Evolutionary conservation across 2,113 vertebrate species (phyloP).

Genomic region (Leptodactylus fuscus): DNA sequence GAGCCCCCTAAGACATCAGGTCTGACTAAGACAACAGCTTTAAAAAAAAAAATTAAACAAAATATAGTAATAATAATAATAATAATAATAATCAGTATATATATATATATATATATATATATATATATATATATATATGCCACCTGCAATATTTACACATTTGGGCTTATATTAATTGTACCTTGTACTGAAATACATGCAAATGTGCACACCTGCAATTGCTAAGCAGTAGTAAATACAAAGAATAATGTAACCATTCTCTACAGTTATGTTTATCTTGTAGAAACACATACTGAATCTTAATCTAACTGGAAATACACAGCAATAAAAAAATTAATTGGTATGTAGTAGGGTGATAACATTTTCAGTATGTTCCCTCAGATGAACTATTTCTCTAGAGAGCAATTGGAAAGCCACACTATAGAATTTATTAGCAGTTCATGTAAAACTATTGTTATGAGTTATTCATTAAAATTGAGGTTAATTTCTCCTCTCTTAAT

Average conservation of each 20-base stretch:
- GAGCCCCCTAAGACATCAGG: too few relatives aligned
- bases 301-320: constrained; percentile 47
- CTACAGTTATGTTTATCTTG: constrained; percentile 46
- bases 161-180: too few relatives aligned
- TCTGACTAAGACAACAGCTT: neutral
- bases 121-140: too few relatives aligned
- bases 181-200: neutral
- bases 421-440: constrained; percentile 15
- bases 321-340: constrained; percentile 53
- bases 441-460: constrained; percentile 37
- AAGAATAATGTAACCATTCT: constrained; percentile 12
- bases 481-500: neutral
- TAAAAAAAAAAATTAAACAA: too few relatives aligned
- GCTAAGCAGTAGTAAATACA: constrained; percentile 35
- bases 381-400: constrained; percentile 29
- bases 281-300: constrained; percentile 50
- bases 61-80: too few relatives aligned
- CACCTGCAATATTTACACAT: neutral
- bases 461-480: constrained; percentile 27
- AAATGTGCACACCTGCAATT: constrained; percentile 19
- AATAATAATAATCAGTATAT: too few relatives aligned
- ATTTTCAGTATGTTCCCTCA: constrained; percentile 44
- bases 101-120: too few relatives aligned
- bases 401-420: constrained; percentile 1
- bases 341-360: constrained; percentile 37